phyloP scores from a whole-genome alignment of 2,888 invertebrate species.

The Clitarchus hookeri region DNA sequence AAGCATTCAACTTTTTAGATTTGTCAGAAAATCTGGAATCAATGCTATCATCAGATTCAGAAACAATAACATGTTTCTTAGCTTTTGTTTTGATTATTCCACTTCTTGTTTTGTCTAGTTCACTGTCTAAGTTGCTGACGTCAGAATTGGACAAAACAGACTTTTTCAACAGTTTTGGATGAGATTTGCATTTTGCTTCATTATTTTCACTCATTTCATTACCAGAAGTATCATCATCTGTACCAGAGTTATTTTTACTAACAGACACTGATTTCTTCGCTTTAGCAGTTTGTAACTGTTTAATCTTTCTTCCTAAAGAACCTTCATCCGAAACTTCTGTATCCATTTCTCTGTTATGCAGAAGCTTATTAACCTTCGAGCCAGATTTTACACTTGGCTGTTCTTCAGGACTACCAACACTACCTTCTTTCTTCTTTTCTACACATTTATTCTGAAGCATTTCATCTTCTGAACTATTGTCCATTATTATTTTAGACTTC shows the following conservation, averaged over 20 bases:
- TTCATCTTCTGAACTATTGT: not conserved
- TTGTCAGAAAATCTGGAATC: not conserved
- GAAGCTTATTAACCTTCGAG: not conserved
- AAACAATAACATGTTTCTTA: not conserved
- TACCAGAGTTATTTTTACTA: not conserved
- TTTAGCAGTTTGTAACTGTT: not conserved
- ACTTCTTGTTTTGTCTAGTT: not conserved
- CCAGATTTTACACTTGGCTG: not conserved
- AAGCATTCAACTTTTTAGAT: not conserved
- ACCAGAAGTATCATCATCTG: not conserved
- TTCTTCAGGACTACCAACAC: not conserved
- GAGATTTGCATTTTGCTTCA: not conserved
- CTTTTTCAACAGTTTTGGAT: not conserved
- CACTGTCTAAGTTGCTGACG: not conserved
- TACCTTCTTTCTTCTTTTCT: not conserved
- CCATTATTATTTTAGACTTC: not conserved
- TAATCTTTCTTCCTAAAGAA: not conserved
- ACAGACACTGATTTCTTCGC: not conserved
- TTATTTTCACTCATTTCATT: constrained; percentile 14
- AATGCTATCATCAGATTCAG: not conserved
- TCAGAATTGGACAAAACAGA: not conserved
- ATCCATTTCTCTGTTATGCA: not conserved
- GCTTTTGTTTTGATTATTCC: not conserved
- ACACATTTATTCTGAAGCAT: not conserved
- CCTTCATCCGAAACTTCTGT: not conserved